These are phyloP conservation scores for Bubalus kerabau DNA, from an alignment of 2,113 vertebrate genomes.

Conservation along the genomic window DNA sequence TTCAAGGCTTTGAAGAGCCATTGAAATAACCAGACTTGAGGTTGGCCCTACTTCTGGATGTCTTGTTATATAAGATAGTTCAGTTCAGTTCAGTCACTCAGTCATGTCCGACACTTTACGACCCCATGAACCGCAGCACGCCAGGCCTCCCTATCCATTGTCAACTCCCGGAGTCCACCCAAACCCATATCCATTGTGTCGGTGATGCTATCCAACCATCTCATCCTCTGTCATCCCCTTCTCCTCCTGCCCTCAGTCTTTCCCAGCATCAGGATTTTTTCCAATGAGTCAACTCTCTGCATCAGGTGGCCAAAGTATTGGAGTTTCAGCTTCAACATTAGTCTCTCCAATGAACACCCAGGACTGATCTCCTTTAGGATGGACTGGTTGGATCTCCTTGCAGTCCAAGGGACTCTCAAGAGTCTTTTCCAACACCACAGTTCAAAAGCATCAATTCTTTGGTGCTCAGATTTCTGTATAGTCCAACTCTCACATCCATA, in stretches of 20 bases:
- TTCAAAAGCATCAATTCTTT: neutral
- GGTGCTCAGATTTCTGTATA: fast-evolving
- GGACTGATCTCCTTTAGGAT: neutral
- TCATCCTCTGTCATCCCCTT: neutral
- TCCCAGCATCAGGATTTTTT: neutral
- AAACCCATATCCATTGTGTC: neutral
- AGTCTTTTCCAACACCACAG: neutral
- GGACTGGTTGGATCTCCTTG: neutral
- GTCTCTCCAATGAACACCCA: neutral
- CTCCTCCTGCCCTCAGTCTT: neutral
- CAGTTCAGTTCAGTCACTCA: neutral
- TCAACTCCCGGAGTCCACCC: neutral
- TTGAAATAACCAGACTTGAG: neutral
- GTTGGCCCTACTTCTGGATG: neutral
- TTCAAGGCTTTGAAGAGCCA: neutral
- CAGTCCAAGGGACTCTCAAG: neutral
- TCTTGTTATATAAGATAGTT: neutral
- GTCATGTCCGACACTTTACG: neutral
- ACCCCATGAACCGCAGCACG: neutral
- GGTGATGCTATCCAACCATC: neutral
- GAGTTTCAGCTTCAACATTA: neutral
- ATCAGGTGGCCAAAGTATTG: neutral
- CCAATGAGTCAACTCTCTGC: neutral
- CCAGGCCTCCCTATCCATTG: neutral
- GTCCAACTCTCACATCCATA: neutral